phyloP scores from a whole-genome alignment of 2,797 vertebrate species.

The Cryptoprocta ferox region DNA sequence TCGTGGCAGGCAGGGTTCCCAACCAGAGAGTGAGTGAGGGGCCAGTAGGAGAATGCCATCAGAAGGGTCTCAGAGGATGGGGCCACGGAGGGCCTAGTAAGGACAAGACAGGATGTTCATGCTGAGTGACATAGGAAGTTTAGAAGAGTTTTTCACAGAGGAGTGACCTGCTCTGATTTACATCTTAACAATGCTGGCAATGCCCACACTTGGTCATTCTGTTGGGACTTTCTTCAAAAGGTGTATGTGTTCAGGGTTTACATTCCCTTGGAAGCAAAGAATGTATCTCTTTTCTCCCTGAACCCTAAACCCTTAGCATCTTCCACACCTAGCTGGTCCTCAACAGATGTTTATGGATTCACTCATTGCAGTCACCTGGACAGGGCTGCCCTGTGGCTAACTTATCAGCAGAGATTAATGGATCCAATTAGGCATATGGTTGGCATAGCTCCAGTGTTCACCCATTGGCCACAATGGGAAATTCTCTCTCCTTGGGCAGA shows the following conservation, averaged over 20 bases:
- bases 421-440: constrained; percentile 9
- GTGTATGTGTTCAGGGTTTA: neutral
- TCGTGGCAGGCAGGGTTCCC: neutral
- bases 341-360: constrained; percentile 51
- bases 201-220: neutral
- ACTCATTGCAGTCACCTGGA: constrained; percentile 44
- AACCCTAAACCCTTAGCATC: constrained; percentile 36
- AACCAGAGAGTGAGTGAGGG: neutral
- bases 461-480: neutral
- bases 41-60: neutral
- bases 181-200: neutral
- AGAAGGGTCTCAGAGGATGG: neutral
- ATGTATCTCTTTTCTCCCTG: constrained; percentile 19
- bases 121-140: neutral
- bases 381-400: neutral
- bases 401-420: constrained; percentile 45
- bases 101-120: neutral
- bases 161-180: neutral
- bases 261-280: constrained; percentile 42
- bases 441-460: neutral
- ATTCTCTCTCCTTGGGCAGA: constrained; percentile 39
- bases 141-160: neutral
- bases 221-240: constrained; percentile 36
- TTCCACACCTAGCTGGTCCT: constrained; percentile 36
- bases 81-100: neutral